Conservation (phyloP, 2,888 invertebrate species). For the Mantis religiosa region DNA sequence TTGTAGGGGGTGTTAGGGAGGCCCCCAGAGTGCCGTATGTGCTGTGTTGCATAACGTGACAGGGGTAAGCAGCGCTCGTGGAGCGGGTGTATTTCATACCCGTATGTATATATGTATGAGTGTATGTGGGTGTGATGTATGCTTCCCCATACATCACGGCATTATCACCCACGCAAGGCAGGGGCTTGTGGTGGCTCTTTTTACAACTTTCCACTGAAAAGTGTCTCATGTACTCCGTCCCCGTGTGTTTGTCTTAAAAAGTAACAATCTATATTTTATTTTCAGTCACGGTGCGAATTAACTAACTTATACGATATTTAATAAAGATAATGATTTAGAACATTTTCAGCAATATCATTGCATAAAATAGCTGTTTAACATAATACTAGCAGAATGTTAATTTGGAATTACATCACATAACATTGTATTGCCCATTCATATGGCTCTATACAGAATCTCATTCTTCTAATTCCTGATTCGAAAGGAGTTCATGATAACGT, state of each 20-base stretch:
- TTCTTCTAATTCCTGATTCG: no score
- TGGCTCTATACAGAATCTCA: no score
- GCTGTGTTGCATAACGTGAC: neutral
- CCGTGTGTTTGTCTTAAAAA: neutral
- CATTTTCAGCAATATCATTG: no score
- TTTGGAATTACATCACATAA: no score
- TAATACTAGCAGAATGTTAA: no score
- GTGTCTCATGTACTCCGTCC: neutral
- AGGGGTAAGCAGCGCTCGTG: neutral
- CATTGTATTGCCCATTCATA: no score
- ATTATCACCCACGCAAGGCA: neutral
- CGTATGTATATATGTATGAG: neutral
- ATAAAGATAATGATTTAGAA: no score
- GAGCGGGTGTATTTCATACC: neutral
- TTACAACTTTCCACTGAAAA: neutral
- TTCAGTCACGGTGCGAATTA: no score
- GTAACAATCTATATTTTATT: no score
- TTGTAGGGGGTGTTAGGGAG: neutral
- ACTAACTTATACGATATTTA: no score
- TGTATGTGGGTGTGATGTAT: neutral
- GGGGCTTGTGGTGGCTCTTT: neutral
- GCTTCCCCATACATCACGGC: neutral
- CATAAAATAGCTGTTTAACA: no score
- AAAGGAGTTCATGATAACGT: no score
- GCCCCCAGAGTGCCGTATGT: neutral